Evolutionary conservation across 2,888 invertebrate genomes (phyloP).

Genomic region (Prosopocoilus inquinatus): DNA sequence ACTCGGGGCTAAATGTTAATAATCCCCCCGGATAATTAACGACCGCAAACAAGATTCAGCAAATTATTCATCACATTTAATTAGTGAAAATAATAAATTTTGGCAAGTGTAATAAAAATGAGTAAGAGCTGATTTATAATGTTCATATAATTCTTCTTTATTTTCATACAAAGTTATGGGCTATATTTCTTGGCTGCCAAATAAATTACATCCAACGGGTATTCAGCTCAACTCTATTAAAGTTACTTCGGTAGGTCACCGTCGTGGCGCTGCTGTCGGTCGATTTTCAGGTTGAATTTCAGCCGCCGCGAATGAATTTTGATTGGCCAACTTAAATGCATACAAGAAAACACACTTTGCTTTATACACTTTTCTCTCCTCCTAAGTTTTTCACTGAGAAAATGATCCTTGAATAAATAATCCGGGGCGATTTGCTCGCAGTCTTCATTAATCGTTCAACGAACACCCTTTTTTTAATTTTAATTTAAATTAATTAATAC

Average conservation of each 20-base stretch:
- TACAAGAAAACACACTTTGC: conserved; percentile 24
- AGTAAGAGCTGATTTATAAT: conserved; percentile 51
- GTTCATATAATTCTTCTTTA: conserved; percentile 54
- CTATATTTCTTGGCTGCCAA: conserved; percentile 52
- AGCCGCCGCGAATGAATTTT: conserved; percentile 27
- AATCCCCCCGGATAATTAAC: conserved; percentile 9
- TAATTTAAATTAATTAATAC: too few relatives aligned
- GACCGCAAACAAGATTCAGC: conserved; percentile 12
- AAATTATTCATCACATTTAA: conserved; percentile 43
- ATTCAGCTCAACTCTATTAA: conserved; percentile 53
- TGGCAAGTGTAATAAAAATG: conserved; percentile 47
- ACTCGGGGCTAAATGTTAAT: too few relatives aligned
- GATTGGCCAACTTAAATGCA: conserved; percentile 27
- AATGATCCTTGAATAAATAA: too few relatives aligned
- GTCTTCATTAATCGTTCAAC: too few relatives aligned
- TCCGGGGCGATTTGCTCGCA: too few relatives aligned
- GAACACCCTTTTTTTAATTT: too few relatives aligned
- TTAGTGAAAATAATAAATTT: conserved; percentile 47
- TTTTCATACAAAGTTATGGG: conserved; percentile 54
- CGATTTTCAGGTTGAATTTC: conserved; percentile 27
- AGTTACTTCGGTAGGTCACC: conserved; percentile 50
- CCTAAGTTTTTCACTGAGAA: too few relatives aligned
- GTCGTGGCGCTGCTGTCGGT: conserved; percentile 35
- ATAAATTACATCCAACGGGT: conserved; percentile 52
- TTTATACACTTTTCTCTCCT: too few relatives aligned